Percentiles rank a stretch among this genome's conserved stretches.
These are phyloP conservation scores for Diogma glabrata DNA, from an alignment of 2,888 invertebrate species.

Conservation along the genomic window DNA sequence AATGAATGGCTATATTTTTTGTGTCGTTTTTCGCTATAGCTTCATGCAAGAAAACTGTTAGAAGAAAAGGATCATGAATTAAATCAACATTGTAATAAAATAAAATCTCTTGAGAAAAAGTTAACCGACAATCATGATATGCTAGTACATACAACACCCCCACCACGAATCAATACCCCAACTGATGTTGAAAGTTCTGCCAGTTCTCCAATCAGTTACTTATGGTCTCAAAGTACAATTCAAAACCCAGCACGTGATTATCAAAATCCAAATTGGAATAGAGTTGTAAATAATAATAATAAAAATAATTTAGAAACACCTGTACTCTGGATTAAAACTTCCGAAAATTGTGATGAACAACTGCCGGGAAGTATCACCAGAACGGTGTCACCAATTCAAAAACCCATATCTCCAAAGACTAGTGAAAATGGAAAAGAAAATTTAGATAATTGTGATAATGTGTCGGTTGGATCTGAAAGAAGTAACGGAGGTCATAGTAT, in stretches of 20 bases:
- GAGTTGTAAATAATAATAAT: conserved; percentile 17
- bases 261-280: conserved; percentile 26
- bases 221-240: conserved; percentile 40
- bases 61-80: too few relatives aligned
- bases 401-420: conserved; percentile 23
- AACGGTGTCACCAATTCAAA: conserved; percentile 23
- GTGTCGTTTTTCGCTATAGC: too few relatives aligned
- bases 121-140: neutral
- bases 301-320: conserved; percentile 2
- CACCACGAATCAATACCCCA: conserved; percentile 11
- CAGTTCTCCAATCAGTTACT: conserved; percentile 38
- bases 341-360: conserved; percentile 1
- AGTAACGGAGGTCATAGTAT: conserved; percentile 33
- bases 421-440: conserved; percentile 11
- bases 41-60: conserved; percentile 40
- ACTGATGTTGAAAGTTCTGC: conserved; percentile 29
- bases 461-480: conserved; percentile 32
- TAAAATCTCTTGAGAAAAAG: too few relatives aligned
- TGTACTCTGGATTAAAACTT: neutral
- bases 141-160: conserved; percentile 8
- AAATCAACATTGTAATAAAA: too few relatives aligned
- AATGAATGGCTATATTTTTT: too few relatives aligned
- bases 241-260: conserved; percentile 32
- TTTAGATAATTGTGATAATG: conserved; percentile 28
- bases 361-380: conserved; percentile 10